These are phyloP conservation scores for Agraylea sexmaculata DNA, from an alignment of 1,140 invertebrate genomes.

Conservation along the genomic window DNA sequence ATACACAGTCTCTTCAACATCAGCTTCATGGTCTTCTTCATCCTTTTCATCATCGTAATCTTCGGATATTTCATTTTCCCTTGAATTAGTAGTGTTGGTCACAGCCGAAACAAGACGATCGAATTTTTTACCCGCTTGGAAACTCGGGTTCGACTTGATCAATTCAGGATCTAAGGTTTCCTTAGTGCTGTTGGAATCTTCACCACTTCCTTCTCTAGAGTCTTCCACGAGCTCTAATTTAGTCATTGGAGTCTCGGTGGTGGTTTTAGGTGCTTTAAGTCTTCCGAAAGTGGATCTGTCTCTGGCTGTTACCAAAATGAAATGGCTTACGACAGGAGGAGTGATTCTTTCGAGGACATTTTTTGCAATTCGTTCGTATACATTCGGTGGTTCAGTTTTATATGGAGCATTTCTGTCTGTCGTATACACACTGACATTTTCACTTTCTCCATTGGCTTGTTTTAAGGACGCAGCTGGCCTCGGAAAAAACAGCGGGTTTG, in stretches of 20 bases:
- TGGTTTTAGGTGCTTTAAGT: constrained; percentile 22
- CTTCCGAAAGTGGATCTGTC: constrained; percentile 20
- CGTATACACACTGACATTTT: constrained; percentile 34
- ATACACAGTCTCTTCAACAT: constrained; percentile 11
- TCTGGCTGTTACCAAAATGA: constrained; percentile 7
- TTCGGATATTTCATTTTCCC: constrained; percentile 25
- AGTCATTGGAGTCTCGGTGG: constrained; percentile 24
- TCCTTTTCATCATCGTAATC: constrained; percentile 8
- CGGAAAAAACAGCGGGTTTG: constrained; percentile 22
- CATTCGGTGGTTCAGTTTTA: constrained; percentile 21
- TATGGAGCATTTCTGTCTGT: constrained; percentile 19
- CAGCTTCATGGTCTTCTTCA: constrained; percentile 22
- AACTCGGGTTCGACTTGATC: constrained; percentile 15
- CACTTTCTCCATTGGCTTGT: constrained; percentile 26
- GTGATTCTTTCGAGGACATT: constrained; percentile 34
- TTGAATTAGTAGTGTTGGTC: constrained; percentile 28
- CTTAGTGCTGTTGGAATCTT: constrained; percentile 3
- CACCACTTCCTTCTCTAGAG: constrained; percentile 17
- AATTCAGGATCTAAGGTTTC: constrained; percentile 20
- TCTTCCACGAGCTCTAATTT: constrained; percentile 33
- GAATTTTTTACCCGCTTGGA: constrained; percentile 8
- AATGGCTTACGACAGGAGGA: constrained; percentile 26
- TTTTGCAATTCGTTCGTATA: constrained; percentile 33
- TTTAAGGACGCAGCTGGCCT: constrained; percentile 23
- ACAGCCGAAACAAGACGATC: constrained; percentile 18